phyloP scores from a whole-genome alignment of 2,888 invertebrate species.

The Orchesellides sinensis region DNA sequence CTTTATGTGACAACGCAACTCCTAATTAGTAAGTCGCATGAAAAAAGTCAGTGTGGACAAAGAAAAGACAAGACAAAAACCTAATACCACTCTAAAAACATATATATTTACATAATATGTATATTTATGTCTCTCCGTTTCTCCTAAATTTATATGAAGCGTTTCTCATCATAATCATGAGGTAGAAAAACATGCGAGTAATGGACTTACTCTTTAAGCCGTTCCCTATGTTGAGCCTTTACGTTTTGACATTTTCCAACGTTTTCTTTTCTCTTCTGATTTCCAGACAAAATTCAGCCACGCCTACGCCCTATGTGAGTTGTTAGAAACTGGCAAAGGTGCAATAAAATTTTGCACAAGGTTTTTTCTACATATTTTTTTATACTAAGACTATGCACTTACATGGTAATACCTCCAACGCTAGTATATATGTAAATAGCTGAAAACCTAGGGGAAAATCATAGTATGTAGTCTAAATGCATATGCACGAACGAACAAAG shows the following conservation, averaged over 20 bases:
- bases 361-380: constrained; percentile 12
- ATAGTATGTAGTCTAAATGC: background rate
- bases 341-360: constrained; percentile 47
- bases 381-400: background rate
- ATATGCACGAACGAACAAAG: constrained; percentile 3
- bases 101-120: too few relatives aligned
- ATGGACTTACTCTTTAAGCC: too few relatives aligned
- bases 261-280: constrained; percentile 42
- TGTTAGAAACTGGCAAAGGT: constrained; percentile 21
- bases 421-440: background rate
- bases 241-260: constrained; percentile 52
- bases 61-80: constrained; percentile 2
- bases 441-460: background rate
- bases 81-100: too few relatives aligned
- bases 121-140: too few relatives aligned
- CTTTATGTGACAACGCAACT: constrained; percentile 26
- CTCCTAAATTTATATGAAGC: too few relatives aligned
- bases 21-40: constrained; percentile 42
- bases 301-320: constrained; percentile 39
- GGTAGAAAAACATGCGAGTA: too few relatives aligned
- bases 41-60: constrained; percentile 22
- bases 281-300: constrained; percentile 34
- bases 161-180: too few relatives aligned
- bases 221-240: constrained; percentile 10
- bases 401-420: background rate